Percentiles rank a stretch among this genome's conserved stretches.
These are phyloP conservation scores for Ciconia boyciana DNA, from an alignment of 2,113 vertebrate species.

Conservation along the genomic window DNA sequence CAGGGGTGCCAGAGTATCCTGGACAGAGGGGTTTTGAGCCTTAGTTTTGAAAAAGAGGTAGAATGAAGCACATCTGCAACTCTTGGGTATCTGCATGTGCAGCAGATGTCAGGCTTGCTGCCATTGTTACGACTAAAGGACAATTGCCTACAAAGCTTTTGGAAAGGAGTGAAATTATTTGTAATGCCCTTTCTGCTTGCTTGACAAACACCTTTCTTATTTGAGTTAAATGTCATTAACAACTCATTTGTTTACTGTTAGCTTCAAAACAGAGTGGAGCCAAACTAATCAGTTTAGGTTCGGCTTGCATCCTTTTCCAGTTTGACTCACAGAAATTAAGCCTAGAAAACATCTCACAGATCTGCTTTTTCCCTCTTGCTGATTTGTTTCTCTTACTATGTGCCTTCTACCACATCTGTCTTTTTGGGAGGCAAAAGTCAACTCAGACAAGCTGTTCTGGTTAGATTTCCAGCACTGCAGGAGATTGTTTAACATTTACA, in stretches of 20 bases:
- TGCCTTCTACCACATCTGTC: neutral
- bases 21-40: neutral
- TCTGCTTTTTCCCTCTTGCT: neutral
- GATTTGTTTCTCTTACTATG: neutral
- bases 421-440: neutral
- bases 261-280: neutral
- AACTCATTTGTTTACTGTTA: neutral
- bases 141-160: neutral
- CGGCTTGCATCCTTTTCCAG: neutral
- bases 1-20: neutral
- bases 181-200: neutral
- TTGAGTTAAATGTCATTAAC: neutral
- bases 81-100: neutral
- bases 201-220: neutral
- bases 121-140: neutral
- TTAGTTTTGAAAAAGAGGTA: neutral
- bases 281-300: neutral
- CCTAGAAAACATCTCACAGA: neutral
- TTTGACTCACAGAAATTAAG: neutral
- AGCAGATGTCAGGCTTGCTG: neutral
- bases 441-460: neutral
- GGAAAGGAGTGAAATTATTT: neutral
- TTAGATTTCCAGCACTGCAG: neutral
- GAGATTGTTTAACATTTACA: neutral
- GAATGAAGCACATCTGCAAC: neutral